Evolutionary conservation across 2,113 vertebrate genomes (phyloP), one percentile per base, ranked within the genome.

Genomic region (Lepus timidus): DNA sequence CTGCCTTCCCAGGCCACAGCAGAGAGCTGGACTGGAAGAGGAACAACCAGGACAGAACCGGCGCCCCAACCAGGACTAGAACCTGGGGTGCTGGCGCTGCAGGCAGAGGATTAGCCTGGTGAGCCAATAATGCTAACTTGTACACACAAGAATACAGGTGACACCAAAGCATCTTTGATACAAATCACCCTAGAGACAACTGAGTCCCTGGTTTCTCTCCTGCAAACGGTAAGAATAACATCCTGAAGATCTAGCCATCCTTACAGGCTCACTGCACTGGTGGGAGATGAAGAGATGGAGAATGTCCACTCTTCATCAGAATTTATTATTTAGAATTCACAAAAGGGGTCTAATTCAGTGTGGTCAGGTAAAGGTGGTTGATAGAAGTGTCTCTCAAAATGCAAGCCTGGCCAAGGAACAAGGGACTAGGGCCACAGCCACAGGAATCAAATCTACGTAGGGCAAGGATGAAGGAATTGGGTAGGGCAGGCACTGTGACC

Each of bases 401-500:
- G 22, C 17, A 67, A 31, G 4, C 9, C 22, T 58, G n/a, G 67
- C 7, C n/a, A 39, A 33, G 12, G 9, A 16, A n/a, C 44, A 14
- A 2, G 61, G 22, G 27, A 25, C 27, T 1, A 33, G 19, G 27
- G 55, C 33, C 10, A 3, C 5, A 17, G 33, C 7, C 11, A 70
- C 1, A 36, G 7, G 14, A 23, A 27, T 31, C 23, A 51, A n/a
- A 31, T 12, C 23, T 39, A 25, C 0, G 16, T 0, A 25, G 9
- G 12, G 6, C 20, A 82, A 27, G 22, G 25, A 44, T 3, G 19
- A 33, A 17, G 33, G 17, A 13, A 4, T 10, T 0, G 4, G 71
- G 58, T 8, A 52, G 1, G 16, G 27, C 9, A 51, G 3, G 23
- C 13, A 55, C 3, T 1, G 0, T 2, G 13, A 22, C 1, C 13